These are phyloP conservation scores for Microctenopoma stevenorrisi DNA, from an alignment of 2,797 vertebrate genomes.

Conservation along the genomic window DNA sequence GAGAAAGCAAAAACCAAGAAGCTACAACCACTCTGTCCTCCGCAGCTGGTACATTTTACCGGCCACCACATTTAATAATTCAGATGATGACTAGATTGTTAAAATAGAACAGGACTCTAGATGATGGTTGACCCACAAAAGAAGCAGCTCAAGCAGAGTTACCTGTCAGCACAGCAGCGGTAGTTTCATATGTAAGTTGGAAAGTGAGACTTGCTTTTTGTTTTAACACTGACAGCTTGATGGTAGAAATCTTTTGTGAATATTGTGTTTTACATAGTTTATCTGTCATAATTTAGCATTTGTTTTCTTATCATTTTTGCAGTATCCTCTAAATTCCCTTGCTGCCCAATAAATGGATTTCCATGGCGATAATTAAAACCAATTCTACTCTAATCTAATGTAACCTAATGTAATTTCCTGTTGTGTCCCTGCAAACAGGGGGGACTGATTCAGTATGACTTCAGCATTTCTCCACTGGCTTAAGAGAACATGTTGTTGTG, in stretches of 20 bases:
- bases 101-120: conserved; percentile 55
- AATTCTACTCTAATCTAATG: conserved; percentile 12
- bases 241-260: background rate
- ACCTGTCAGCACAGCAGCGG: conserved; percentile 31
- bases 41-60: conserved; percentile 13
- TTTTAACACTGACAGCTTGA: background rate
- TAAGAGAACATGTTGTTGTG: conserved; percentile 5
- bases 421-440: background rate
- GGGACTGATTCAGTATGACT: background rate
- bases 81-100: conserved; percentile 38
- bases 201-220: background rate
- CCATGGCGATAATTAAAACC: conserved; percentile 9
- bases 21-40: conserved; percentile 19
- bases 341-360: conserved; percentile 6
- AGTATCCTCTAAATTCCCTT: background rate
- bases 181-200: background rate
- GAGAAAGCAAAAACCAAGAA: background rate
- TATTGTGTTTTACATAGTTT: background rate
- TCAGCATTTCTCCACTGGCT: background rate
- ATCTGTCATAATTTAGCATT: background rate
- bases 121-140: conserved; percentile 52
- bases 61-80: conserved; percentile 41
- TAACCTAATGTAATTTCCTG: conserved; percentile 5
- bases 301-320: background rate
- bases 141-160: conserved; percentile 21